Evolutionary conservation across 2,888 invertebrate species (phyloP).

Genomic region (Cinara cedri): DNA sequence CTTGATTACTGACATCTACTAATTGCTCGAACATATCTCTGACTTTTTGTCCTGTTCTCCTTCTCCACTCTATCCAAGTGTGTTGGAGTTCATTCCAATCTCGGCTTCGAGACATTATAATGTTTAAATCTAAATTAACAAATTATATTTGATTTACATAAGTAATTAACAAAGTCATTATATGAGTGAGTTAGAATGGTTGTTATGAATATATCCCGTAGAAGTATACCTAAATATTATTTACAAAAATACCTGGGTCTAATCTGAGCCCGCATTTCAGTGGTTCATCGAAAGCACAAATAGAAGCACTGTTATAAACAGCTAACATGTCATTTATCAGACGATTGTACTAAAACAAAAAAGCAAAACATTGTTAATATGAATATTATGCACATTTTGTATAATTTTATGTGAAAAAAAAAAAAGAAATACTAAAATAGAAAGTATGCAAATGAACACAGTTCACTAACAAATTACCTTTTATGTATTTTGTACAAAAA

Average conservation of each 20-base stretch:
- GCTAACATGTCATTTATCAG: constrained; percentile 87
- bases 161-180: too few species aligned
- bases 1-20: constrained; percentile 79
- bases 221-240: too few species aligned
- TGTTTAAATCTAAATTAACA: constrained; percentile 64
- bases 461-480: neutral
- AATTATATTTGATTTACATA: neutral
- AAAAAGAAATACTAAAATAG: neutral
- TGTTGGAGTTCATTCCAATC: constrained; percentile 89
- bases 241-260: constrained; percentile 70
- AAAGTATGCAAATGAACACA: constrained; percentile 3
- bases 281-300: constrained; percentile 84
- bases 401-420: constrained; percentile 17
- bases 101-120: constrained; percentile 78
- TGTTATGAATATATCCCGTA: too few species aligned
- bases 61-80: constrained; percentile 89
- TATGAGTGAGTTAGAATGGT: too few species aligned
- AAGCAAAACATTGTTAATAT: constrained; percentile 58
- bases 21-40: constrained; percentile 81
- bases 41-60: constrained; percentile 81
- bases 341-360: constrained; percentile 76
- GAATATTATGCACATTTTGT: constrained; percentile 1
- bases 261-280: constrained; percentile 81
- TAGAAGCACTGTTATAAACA: constrained; percentile 82
- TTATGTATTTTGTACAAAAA: constrained; percentile 9